Conservation (phyloP, 2,888 invertebrate species). For the Amphipoea lucens region DNA sequence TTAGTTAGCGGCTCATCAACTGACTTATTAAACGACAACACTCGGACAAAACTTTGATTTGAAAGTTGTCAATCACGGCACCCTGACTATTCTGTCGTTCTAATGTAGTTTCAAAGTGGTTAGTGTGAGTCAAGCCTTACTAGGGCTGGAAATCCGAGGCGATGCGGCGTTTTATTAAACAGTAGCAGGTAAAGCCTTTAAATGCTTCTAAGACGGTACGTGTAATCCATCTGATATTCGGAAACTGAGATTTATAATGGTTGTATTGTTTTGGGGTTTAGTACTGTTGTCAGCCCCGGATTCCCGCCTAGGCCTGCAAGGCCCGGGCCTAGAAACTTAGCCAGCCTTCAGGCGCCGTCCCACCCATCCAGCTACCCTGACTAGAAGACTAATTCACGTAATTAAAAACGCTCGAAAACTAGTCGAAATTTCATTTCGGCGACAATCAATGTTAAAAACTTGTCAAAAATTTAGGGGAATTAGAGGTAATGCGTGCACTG, state of each 20-base stretch:
- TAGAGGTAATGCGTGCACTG: no score
- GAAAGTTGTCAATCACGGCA: background rate
- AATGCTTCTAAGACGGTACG: conserved; percentile 43
- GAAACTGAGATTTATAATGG: conserved; percentile 29
- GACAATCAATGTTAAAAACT: background rate
- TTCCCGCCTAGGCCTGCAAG: background rate
- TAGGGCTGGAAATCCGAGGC: conserved; percentile 25
- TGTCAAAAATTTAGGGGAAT: background rate
- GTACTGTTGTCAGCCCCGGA: background rate
- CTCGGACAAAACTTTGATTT: background rate
- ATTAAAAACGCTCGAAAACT: background rate
- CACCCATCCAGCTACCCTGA: background rate
- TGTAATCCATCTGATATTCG: conserved; percentile 47
- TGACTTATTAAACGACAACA: background rate
- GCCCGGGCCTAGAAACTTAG: background rate
- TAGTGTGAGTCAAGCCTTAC: conserved; percentile 14
- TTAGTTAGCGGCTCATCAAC: background rate
- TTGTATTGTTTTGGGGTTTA: conserved; percentile 10
- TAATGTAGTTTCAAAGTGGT: background rate
- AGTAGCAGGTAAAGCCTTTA: conserved; percentile 57
- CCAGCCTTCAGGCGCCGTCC: background rate
- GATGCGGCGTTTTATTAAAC: conserved; percentile 51
- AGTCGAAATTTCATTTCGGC: background rate
- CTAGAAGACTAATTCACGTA: background rate
- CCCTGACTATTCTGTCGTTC: background rate